These are phyloP conservation scores for Apomyelois bistriatella DNA, from an alignment of 2,888 invertebrate genomes.

Conservation along the genomic window DNA sequence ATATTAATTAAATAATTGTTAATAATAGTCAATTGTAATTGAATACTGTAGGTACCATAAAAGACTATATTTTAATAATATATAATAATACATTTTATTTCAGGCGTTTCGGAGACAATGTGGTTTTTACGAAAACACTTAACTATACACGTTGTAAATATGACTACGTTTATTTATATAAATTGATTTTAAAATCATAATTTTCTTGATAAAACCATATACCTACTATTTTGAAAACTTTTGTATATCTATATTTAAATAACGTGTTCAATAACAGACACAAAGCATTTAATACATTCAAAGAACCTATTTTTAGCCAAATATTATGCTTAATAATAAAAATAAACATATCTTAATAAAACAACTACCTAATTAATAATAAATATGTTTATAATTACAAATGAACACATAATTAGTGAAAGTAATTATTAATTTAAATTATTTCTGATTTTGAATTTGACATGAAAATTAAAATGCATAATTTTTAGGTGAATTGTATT, in stretches of 20 bases:
- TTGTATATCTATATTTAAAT: too few species aligned
- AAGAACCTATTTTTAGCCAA: neutral
- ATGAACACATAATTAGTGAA: constrained; percentile 39
- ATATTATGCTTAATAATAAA: constrained; percentile 8
- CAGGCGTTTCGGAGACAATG: neutral
- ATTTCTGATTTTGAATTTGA: too few species aligned
- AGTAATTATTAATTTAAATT: constrained; percentile 11
- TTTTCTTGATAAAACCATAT: too few species aligned
- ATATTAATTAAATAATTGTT: too few species aligned
- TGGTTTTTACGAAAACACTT: neutral
- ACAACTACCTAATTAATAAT: constrained; percentile 28
- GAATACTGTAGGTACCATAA: too few species aligned
- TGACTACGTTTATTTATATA: neutral
- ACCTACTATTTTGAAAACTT: too few species aligned
- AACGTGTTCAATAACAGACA: neutral
- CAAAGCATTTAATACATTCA: neutral
- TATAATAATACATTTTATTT: too few species aligned
- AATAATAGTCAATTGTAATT: too few species aligned
- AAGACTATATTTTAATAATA: too few species aligned
- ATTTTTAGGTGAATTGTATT: too few species aligned
- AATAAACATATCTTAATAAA: constrained; percentile 22
- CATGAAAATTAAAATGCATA: too few species aligned
- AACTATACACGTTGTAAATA: neutral
- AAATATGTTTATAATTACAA: constrained; percentile 32
- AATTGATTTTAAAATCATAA: neutral